Conservation (phyloP, 2,113 vertebrate genomes). For the Pogonocichla stellata region DNA sequence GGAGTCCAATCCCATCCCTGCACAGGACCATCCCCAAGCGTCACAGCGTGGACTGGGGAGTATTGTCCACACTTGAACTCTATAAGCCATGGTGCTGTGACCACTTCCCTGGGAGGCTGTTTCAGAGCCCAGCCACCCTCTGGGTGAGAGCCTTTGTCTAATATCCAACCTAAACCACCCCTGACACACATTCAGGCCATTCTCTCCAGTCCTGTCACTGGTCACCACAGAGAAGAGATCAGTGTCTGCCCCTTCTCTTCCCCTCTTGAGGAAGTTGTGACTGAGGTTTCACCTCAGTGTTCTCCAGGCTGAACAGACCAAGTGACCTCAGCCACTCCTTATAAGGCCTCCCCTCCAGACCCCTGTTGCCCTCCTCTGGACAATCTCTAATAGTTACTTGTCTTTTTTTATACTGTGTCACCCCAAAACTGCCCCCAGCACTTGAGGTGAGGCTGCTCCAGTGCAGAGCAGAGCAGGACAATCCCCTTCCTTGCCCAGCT, state of each 20-base stretch:
- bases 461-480: fast-evolving
- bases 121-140: fast-evolving
- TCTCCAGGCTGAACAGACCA: not conserved
- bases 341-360: fast-evolving
- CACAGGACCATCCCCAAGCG: not conserved
- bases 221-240: not conserved
- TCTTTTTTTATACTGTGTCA: not conserved
- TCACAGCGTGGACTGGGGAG: fast-evolving
- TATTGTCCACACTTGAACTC: not conserved
- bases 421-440: not conserved
- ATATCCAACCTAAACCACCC: not conserved
- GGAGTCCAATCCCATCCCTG: fast-evolving
- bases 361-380: not conserved
- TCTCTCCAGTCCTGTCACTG: not conserved
- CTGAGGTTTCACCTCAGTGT: not conserved
- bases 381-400: not conserved
- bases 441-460: fast-evolving
- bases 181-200: not conserved
- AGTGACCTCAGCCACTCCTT: not conserved
- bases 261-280: not conserved
- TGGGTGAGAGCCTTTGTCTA: not conserved
- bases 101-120: not conserved
- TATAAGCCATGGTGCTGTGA: not conserved
- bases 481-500: fast-evolving
- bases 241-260: fast-evolving